Percentiles rank a stretch among this genome's conserved stretches.
Evolutionary conservation across 1,140 invertebrate species (phyloP).

Genomic region (Aphelinus certus): DNA sequence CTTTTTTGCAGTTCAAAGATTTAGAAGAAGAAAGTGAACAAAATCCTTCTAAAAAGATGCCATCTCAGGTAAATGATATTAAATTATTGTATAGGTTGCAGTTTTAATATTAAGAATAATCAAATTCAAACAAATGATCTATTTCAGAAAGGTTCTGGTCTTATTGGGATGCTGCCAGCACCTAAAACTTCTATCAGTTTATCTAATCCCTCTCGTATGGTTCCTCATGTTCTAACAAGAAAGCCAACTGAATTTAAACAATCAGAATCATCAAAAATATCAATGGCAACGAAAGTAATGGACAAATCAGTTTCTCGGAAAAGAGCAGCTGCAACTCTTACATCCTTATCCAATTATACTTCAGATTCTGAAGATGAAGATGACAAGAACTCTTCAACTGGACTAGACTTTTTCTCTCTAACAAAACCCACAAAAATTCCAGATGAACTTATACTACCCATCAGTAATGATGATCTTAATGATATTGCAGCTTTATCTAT

Average conservation of each 20-base stretch:
- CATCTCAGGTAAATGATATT: conserved; percentile 48
- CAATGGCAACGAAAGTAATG: not conserved
- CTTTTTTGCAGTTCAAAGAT: conserved; percentile 61
- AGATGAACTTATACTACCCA: conserved; percentile 31
- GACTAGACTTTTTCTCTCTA: conserved; percentile 53
- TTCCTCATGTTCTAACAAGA: conserved; percentile 58
- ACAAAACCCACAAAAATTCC: conserved; percentile 37
- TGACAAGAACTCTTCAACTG: conserved; percentile 34
- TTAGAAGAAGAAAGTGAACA: conserved; percentile 54
- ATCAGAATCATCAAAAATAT: conserved; percentile 1
- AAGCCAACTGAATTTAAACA: conserved; percentile 28
- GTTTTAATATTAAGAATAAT: conserved; percentile 23
- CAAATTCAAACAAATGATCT: not conserved
- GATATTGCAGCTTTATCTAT: conserved; percentile 1
- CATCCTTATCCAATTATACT: conserved; percentile 51
- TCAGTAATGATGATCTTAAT: not conserved
- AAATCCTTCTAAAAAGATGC: conserved; percentile 43
- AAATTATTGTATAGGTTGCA: conserved; percentile 17
- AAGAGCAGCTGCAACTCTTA: conserved; percentile 33
- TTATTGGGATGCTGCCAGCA: conserved; percentile 61
- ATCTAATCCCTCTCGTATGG: conserved; percentile 47
- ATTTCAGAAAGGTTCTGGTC: conserved; percentile 54
- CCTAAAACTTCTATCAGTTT: conserved; percentile 52
- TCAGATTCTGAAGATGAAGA: conserved; percentile 66
- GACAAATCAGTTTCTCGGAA: conserved; percentile 18